Base-by-base conservation (phyloP, 2,888 invertebrate species). In the Chrysopilus asiliformis region DNA sequence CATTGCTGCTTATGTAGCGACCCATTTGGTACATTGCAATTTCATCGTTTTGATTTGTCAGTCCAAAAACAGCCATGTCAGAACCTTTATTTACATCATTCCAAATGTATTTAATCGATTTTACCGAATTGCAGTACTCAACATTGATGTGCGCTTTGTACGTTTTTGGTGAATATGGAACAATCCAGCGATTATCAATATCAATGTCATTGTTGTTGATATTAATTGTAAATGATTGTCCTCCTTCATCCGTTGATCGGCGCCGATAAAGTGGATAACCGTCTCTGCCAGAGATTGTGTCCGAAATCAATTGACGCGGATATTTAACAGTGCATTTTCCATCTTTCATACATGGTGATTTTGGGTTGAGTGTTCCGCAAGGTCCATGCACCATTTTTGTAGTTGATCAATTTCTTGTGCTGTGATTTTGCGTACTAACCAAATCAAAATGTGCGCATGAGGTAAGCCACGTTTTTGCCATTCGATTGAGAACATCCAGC, bases 11-110 rank as follows among this genome's bases (percentile, higher is more conserved):
- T 10, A 56, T 42, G 42, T 53, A 55, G 13, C 53, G 34, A 10
- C 43, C 45, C 26, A 40, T 34, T 38, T 45, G 38, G 32, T 37
- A 44, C 16, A 9, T 12, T 8, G 16, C 26, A 4, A 44, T 35
- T 32, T 38, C 35, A 16, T 39, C 37, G 30, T 37, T 25, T 22
- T 31, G 2, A 49, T 50, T 52, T 34, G 39, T 44, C 24, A 51
- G 38, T 41, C 47, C 49, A 46, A 53, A 52, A 31, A 51, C 48
- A 36, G 55, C 53, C 55, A 54, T 53, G 42, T 59, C 57, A 42
- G 53, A 55, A 17, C 58, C 57, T 54, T 63, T 63, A 35, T 47
- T 57, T 16, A 64, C 55, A 48, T 64, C 65, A 46, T 62, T 60
- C 43, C 56, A 57, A 41, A 64, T 51, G 41, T 59, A 60, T 47